A percentile compares a stretch with the other conserved stretches of the same genome.
phyloP scores from a whole-genome alignment of 2,113 vertebrate genomes.

The Rhea pennata region DNA sequence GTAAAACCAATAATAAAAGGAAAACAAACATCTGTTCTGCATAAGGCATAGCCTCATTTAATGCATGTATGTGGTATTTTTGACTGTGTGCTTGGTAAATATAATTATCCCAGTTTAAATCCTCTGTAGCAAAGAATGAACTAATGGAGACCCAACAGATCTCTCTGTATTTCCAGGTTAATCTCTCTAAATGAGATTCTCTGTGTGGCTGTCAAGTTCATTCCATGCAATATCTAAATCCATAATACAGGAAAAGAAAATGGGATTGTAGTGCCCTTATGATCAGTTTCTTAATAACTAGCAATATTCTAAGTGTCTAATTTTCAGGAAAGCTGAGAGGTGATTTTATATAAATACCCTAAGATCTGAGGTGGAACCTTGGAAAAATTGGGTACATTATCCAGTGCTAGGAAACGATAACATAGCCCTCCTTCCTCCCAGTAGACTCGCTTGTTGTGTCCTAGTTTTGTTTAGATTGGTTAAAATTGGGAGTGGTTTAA shows the following conservation, averaged over 20 bases:
- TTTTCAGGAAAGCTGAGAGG: background rate
- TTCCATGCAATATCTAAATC: conserved; percentile 32
- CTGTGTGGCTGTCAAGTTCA: conserved; percentile 33
- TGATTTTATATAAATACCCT: background rate
- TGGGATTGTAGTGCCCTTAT: background rate
- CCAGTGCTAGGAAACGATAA: background rate
- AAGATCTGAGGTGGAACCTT: background rate
- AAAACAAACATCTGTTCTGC: conserved; percentile 61
- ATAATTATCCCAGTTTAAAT: conserved; percentile 29
- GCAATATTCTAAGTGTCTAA: background rate
- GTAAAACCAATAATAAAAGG: conserved; percentile 61
- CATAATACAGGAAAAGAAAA: conserved; percentile 24
- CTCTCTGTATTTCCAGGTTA: conserved; percentile 39
- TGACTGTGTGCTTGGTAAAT: background rate
- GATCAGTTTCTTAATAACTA: conserved; percentile 13
- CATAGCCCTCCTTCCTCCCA: background rate
- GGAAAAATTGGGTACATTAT: background rate
- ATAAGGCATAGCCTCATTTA: conserved; percentile 6
- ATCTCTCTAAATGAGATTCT: conserved; percentile 65
- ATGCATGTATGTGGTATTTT: background rate
- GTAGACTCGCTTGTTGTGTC: background rate
- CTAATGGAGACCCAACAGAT: conserved; percentile 16
- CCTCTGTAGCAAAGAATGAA: background rate
- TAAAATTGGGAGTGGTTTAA: background rate
- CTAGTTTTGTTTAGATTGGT: background rate